Evolutionary conservation across 2,113 vertebrate species (phyloP).

Genomic region (Plectropomus leopardus): DNA sequence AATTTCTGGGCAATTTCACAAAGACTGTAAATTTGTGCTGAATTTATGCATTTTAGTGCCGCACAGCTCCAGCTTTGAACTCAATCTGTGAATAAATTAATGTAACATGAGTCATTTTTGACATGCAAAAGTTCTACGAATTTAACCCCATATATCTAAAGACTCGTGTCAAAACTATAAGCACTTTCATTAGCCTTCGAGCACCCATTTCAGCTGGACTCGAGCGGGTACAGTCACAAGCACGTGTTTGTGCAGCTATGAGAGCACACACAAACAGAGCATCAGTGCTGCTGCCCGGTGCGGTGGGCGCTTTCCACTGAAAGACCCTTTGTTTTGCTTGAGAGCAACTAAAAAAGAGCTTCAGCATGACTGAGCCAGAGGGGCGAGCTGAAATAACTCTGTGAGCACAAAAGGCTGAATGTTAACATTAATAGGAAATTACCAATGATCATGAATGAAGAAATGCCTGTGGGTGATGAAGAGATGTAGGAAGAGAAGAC

Average conservation of each 20-base stretch:
- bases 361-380: slow-evolving; percentile 72
- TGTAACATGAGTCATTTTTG: background rate
- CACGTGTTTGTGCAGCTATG: slow-evolving; percentile 65
- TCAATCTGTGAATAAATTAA: background rate
- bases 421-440: slow-evolving; percentile 44
- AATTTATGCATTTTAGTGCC: background rate
- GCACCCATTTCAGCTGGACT: slow-evolving; percentile 23
- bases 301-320: slow-evolving; percentile 69
- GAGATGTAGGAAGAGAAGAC: slow-evolving; percentile 2
- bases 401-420: slow-evolving; percentile 52
- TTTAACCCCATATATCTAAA: background rate
- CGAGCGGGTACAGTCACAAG: slow-evolving; percentile 67
- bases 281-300: slow-evolving; percentile 63
- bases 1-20: slow-evolving; percentile 15
- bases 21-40: background rate
- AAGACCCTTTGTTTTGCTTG: slow-evolving; percentile 74
- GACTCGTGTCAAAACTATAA: slow-evolving; percentile 11
- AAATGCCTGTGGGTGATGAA: slow-evolving; percentile 6
- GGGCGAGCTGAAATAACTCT: slow-evolving; percentile 65
- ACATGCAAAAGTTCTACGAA: background rate
- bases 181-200: slow-evolving; percentile 9
- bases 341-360: slow-evolving; percentile 63
- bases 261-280: slow-evolving; percentile 51
- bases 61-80: background rate
- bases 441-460: background rate